Conservation (phyloP, 2,888 invertebrate species). For the Crocallis elinguaria region DNA sequence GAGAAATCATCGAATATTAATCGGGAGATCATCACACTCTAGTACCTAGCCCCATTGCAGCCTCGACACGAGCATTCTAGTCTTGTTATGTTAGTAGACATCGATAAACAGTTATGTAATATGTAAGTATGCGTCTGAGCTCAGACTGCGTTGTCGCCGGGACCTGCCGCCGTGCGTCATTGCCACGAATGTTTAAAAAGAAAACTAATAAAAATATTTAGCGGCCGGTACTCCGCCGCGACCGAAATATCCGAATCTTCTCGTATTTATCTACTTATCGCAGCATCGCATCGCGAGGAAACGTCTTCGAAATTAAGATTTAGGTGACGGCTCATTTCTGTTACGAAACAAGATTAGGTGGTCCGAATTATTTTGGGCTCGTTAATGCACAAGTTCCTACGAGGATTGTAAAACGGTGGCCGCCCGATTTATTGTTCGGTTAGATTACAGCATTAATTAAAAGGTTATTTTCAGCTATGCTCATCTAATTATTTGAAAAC, state of each 20-base stretch:
- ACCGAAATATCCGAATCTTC: conserved; percentile 69
- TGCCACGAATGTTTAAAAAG: conserved; percentile 61
- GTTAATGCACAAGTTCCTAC: conserved; percentile 26
- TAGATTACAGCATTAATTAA: conserved; percentile 36
- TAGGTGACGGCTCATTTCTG: conserved; percentile 51
- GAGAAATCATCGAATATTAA: conserved; percentile 53
- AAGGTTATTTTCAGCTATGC: conserved; percentile 38
- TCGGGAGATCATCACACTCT: conserved; percentile 57
- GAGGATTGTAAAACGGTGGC: conserved; percentile 18
- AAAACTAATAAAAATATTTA: conserved; percentile 61
- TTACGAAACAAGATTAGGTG: conserved; percentile 48
- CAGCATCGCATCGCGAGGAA: conserved; percentile 41
- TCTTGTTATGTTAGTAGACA: conserved; percentile 82
- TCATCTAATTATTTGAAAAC: conserved; percentile 39
- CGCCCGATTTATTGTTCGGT: conserved; percentile 28
- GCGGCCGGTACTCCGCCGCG: conserved; percentile 61
- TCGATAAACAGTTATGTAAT: conserved; percentile 72
- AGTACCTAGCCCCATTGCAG: conserved; percentile 78
- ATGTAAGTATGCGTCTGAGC: conserved; percentile 59
- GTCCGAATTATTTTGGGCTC: conserved; percentile 26
- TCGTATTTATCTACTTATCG: conserved; percentile 45
- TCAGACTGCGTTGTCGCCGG: conserved; percentile 62
- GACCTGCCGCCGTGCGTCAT: conserved; percentile 77
- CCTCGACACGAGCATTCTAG: conserved; percentile 72
- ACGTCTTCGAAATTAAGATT: conserved; percentile 57